Base-by-base conservation (phyloP, 1,140 invertebrate species). In the Epicauta chinensis region DNA sequence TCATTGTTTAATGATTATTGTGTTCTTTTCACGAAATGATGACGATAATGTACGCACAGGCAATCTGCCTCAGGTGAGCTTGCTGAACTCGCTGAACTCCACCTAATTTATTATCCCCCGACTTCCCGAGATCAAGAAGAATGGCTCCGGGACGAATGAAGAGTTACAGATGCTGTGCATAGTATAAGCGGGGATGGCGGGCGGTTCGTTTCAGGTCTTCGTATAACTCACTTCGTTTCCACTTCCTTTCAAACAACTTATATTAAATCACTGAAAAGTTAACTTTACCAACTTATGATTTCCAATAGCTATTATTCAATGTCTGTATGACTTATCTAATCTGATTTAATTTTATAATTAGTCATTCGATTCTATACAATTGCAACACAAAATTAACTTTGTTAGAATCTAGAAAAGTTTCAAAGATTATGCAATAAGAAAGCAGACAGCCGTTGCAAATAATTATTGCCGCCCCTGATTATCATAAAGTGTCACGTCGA, bases 51-150 rank as follows among this genome's bases (percentile, higher is more conserved):
- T n/a, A 23, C 23, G 23, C 23, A 23, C 7, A 36, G 35, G 35
- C 35, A 15, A 15, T 36, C n/a, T 36, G 32, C 54, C 54, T 44
- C 48, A 56, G 54, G 54, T 56, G 48, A 55, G 34, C 53, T n/a
- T 31, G 48, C 29, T 50, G 41, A 40, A 56, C 16, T 51, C 54
- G 41, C 15, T 36, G 47, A 56, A 51, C 54, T 51, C 34, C 30
- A 48, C 53, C 31, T 56, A 56, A 56, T 56, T 56, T 56, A 56
- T 56, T 42, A 56, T 41, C 36, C 54, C n/a, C 37, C 15, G 54
- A 56, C 54, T 56, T 56, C 37, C 41, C 54, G 37, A 51, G 54
- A 56, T 56, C 54, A 56, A 56, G 54, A 56, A 56, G 54, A 56
- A 56, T 56, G 49, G 48, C 54, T 56, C 41, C 42, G 37, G 48